Evolutionary conservation across 1,140 invertebrate genomes (phyloP), one percentile per base, ranked within the genome.

Genomic region (Laodelphax striatellus): DNA sequence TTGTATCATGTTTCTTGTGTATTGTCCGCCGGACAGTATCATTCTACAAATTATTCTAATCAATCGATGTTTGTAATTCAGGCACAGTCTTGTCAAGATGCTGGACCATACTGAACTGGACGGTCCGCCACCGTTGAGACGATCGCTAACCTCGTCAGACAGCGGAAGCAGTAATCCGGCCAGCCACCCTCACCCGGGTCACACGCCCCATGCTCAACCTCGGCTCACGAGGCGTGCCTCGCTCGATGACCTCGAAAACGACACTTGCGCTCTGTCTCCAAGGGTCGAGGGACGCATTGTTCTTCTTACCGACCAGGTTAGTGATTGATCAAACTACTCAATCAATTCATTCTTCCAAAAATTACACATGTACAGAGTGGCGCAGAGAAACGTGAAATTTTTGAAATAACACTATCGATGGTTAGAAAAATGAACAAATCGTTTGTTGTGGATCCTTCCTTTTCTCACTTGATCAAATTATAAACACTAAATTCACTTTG

Each of bases 11-110:
- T n/a, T n/a, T n/a, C n/a, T n/a, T n/a, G n/a, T n/a, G n/a, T n/a
- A n/a, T n/a, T n/a, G n/a, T n/a, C n/a, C n/a, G n/a, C n/a, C n/a
- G n/a, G n/a, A n/a, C n/a, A n/a, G n/a, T n/a, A n/a, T n/a, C 19
- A 46, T 19, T 46, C 24, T 28, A 28, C 6, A 4, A 2, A 28
- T 28, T 28, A 6, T 28, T 28, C 24, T 28, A 28, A 28, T 28
- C 6, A 6, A 28, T 4, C 6, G 2, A 28, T 28, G 10, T 8
- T 38, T 38, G 8, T 2, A 38, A 63, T 64, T 5, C 69, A 83
- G 86, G 63, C 85, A 87, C 65, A 87, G 84, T 68, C 71, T 88
- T 55, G 84, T 88, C 19, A 87, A 87, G 71, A 85, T 84, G 79
- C 70, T 87, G 63, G 86, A 87, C 62, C 78, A 76, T 44, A 75